A percentile compares a stretch with the other conserved stretches of the same genome.
These are phyloP conservation scores for Ectobius pallidus DNA, from an alignment of 2,888 invertebrate genomes.

Conservation along the genomic window DNA sequence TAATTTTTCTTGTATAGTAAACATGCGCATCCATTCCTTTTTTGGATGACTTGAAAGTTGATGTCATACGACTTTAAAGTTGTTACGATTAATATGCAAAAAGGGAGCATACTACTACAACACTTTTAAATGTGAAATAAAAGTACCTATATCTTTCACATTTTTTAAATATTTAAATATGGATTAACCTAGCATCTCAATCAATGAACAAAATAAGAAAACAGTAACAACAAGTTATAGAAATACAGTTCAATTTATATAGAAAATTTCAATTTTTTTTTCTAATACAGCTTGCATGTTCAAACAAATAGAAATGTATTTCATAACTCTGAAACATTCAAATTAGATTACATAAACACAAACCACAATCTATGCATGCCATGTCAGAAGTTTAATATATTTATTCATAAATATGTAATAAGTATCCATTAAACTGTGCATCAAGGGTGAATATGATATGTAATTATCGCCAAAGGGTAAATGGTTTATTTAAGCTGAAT, in stretches of 20 bases:
- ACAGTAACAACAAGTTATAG: constrained; percentile 6
- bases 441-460: not conserved
- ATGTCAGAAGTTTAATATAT: not conserved
- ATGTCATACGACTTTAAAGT: not conserved
- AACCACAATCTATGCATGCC: constrained; percentile 1
- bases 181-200: constrained; percentile 14
- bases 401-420: not conserved
- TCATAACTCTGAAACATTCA: too few species aligned
- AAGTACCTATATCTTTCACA: not conserved
- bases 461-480: too few species aligned
- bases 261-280: not conserved
- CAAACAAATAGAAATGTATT: not conserved
- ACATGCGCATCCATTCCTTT: not conserved
- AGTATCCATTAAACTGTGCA: not conserved
- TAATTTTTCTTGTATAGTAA: not conserved
- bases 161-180: constrained; percentile 3
- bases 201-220: not conserved
- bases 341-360: not conserved
- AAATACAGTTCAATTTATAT: constrained; percentile 1
- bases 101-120: constrained; percentile 20
- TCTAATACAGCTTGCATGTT: not conserved
- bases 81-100: not conserved
- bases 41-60: not conserved
- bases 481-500: too few species aligned
- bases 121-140: not conserved